Base-by-base conservation (phyloP, 1,140 invertebrate species). In the Sinella curviseta region DNA sequence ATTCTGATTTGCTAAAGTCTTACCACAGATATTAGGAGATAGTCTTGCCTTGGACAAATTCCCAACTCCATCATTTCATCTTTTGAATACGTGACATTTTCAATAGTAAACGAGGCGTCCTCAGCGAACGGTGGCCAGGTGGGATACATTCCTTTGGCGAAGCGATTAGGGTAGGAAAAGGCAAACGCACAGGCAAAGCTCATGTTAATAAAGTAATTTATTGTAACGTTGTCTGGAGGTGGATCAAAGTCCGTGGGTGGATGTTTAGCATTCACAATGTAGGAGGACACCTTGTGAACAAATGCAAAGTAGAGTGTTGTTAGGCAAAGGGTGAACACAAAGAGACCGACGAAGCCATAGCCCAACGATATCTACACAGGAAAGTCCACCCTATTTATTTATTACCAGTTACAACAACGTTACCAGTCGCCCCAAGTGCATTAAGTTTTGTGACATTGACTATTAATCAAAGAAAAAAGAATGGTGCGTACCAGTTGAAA, bases 401-500 rank as follows among this genome's bases (percentile, higher is more conserved):
- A 48, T 60, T 60, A 60, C 24, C 57, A 60, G 57, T 8, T 60
- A 17, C 57, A 60, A 60, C 24, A 12, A 60, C 24, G 17, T 48
- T 48, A 8, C 39, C 4, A 48, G 4, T 48, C 39, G 17, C 4
- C 39, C 4, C 39, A 17, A 4, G 17, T 48, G 39, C 39, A 48
- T n/a, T n/a, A 48, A 48, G 39, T 48, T 48, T 48, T n/a, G n/a
- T n/a, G n/a, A n/a, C n/a, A n/a, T n/a, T n/a, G n/a, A n/a, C n/a
- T n/a, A n/a, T 48, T 48, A 12, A 48, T 48, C 39, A 20, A 20
- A 48, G 39, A 48, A 48, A 48, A 48, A 8, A 20, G 39, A 8
- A 60, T n/a, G 39, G 20, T 48, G 39, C 57, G 8, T 60, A 60
- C 57, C 57, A 60, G 24, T 60, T 60, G 57, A 60, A 60, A 60